Conservation (phyloP, 2,797 vertebrate species). For the Peromyscus nudipes region DNA sequence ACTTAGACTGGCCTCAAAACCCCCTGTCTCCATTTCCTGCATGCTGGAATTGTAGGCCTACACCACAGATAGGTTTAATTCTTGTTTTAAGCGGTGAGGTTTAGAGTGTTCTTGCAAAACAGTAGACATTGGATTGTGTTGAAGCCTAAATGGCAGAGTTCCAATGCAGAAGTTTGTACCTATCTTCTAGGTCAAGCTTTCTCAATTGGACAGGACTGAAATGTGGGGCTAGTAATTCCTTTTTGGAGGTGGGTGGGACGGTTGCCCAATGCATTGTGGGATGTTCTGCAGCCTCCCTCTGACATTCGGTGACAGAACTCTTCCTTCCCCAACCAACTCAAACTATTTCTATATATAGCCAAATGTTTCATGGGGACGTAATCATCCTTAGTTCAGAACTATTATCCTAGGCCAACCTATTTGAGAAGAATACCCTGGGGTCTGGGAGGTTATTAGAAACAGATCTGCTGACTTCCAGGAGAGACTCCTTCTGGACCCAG, state of each 20-base stretch:
- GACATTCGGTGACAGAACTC: neutral
- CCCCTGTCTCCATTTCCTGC: neutral
- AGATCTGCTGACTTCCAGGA: neutral
- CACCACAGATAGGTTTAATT: neutral
- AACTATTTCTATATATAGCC: neutral
- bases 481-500: neutral
- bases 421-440: neutral
- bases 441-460: neutral
- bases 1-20: neutral
- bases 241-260: neutral
- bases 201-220: neutral
- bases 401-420: neutral
- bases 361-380: neutral
- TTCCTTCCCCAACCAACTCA: neutral
- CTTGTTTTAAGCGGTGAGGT: neutral
- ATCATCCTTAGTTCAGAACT: neutral
- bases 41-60: neutral
- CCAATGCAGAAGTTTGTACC: neutral
- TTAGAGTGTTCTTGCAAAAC: neutral
- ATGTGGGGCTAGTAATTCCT: neutral
- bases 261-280: neutral
- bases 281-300: neutral
- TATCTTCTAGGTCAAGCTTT: neutral
- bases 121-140: neutral
- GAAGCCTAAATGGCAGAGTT: neutral